phyloP scores from a whole-genome alignment of 2,113 vertebrate genomes.

The Fregata magnificens region DNA sequence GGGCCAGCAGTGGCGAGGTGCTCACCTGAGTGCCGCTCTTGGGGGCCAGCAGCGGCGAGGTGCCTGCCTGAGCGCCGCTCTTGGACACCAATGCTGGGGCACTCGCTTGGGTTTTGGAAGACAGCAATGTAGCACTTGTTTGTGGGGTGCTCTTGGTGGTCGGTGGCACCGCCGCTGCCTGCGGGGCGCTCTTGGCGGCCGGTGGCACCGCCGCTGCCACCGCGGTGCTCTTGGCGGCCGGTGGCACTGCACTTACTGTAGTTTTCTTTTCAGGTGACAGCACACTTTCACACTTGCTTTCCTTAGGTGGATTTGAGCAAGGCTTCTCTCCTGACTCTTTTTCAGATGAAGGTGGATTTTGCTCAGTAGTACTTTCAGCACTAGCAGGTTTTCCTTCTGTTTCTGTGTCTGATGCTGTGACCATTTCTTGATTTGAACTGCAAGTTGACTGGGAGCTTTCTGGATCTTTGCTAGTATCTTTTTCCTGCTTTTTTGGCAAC shows the following conservation, averaged over 20 bases:
- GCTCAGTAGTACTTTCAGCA: conserved; percentile 50
- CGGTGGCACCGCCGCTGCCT: neutral
- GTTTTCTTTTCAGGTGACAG: conserved; percentile 60
- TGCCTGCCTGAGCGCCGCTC: neutral
- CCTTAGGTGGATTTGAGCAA: conserved; percentile 26
- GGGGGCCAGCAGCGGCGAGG: neutral
- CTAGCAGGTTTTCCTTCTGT: conserved; percentile 45
- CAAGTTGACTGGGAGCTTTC: neutral
- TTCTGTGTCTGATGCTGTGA: neutral
- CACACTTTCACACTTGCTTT: conserved; percentile 47
- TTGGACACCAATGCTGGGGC: neutral
- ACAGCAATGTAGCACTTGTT: neutral
- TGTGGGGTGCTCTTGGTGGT: neutral
- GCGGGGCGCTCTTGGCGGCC: accelerated
- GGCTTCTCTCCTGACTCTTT: conserved; percentile 64
- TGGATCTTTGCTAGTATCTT: neutral
- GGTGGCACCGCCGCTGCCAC: neutral
- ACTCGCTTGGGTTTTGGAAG: conserved; percentile 28
- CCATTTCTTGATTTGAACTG: conserved; percentile 25
- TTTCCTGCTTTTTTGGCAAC: conserved; percentile 50
- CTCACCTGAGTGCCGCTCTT: neutral
- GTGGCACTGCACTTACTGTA: neutral
- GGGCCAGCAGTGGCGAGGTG: neutral
- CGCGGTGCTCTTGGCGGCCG: neutral
- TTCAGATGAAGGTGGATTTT: conserved; percentile 28